Evolutionary conservation across 2,888 invertebrate genomes (phyloP).

Genomic region (Acanthosepion esculentum): DNA sequence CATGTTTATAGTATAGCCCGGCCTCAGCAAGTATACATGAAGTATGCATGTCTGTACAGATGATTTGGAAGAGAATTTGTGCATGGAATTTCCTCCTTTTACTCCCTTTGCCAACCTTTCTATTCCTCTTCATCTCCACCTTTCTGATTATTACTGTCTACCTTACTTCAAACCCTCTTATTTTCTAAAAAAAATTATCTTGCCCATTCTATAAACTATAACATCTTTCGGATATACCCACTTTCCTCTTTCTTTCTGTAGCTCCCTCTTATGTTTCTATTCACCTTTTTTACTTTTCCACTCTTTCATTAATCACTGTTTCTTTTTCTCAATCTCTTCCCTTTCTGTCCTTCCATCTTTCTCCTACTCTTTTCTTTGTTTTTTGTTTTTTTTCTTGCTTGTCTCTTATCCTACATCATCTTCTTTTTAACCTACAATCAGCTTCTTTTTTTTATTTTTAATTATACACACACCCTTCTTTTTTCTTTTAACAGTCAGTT

Average conservation of each 20-base stretch:
- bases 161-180: too few species aligned
- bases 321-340: background rate
- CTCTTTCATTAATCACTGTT: background rate
- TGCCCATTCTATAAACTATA: too few species aligned
- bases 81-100: background rate
- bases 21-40: background rate
- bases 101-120: background rate
- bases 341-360: background rate
- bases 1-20: constrained; percentile 37
- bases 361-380: background rate
- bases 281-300: too few species aligned
- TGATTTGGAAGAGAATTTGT: background rate
- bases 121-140: background rate
- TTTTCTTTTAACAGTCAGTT: background rate
- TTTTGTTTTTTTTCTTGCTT: background rate
- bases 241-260: background rate
- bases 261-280: background rate
- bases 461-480: background rate
- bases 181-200: too few species aligned
- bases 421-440: background rate
- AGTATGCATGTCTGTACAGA: background rate
- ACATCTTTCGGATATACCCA: too few species aligned
- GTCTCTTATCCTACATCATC: background rate
- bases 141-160: background rate
- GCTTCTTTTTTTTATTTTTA: too few species aligned